Evolutionary conservation across 1,140 invertebrate genomes (phyloP).

Genomic region (Hycleus phaleratus): DNA sequence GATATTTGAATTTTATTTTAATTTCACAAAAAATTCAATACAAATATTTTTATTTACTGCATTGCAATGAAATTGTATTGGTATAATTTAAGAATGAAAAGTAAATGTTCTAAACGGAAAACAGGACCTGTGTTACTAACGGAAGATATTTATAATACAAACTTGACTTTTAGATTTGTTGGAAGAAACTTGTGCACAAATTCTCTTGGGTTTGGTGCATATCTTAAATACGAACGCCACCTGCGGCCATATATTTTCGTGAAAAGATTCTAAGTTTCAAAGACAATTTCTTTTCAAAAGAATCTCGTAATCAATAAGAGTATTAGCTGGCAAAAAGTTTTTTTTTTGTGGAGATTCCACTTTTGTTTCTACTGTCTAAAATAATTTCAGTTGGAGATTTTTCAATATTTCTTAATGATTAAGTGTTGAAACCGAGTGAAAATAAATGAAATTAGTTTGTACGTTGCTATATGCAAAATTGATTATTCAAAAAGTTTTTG

Average conservation of each 20-base stretch:
- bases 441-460: neutral
- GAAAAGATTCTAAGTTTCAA: slow-evolving; percentile 11
- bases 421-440: no score
- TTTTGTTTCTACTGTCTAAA: neutral
- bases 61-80: no score
- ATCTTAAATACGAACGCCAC: slow-evolving; percentile 14
- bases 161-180: slow-evolving; percentile 14
- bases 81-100: no score
- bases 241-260: slow-evolving; percentile 12
- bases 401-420: no score
- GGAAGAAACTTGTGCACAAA: slow-evolving; percentile 14
- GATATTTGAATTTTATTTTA: no score
- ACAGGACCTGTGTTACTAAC: no score
- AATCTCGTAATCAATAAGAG: slow-evolving; percentile 7
- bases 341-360: no score
- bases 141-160: slow-evolving; percentile 11
- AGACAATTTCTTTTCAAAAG: slow-evolving; percentile 11
- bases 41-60: no score
- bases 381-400: no score
- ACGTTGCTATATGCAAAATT: neutral
- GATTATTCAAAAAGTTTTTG: slow-evolving; percentile 1
- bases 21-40: no score
- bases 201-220: slow-evolving; percentile 14
- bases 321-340: slow-evolving; percentile 5
- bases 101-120: no score